Percentiles rank a stretch among this genome's conserved stretches.
Evolutionary conservation across 2,797 vertebrate species (phyloP).

Genomic region (Mormyrops boulengeri): DNA sequence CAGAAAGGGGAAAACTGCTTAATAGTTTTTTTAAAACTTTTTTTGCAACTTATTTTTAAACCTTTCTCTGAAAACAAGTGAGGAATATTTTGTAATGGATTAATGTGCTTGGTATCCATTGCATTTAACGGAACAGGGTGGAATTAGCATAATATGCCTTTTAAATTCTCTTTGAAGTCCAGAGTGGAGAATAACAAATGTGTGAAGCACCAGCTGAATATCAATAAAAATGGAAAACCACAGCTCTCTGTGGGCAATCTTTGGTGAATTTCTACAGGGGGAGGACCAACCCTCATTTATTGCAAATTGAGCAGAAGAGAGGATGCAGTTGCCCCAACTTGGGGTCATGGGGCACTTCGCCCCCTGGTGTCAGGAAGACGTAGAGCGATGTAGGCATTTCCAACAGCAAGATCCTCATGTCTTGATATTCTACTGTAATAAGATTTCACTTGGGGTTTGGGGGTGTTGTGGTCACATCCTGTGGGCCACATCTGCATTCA

Average conservation of each 20-base stretch:
- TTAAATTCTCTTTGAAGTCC: constrained; percentile 74
- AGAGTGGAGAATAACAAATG: constrained; percentile 69
- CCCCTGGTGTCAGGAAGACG: background rate
- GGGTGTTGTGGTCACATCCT: background rate
- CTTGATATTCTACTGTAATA: constrained; percentile 57
- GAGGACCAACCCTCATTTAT: constrained; percentile 23
- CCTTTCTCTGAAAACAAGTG: constrained; percentile 43
- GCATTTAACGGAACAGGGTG: constrained; percentile 50
- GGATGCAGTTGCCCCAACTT: background rate
- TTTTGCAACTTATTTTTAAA: constrained; percentile 16
- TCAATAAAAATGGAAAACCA: constrained; percentile 73
- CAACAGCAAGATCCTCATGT: background rate
- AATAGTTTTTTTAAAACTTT: background rate
- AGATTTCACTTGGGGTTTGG: constrained; percentile 53
- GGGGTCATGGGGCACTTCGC: background rate
- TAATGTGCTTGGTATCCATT: constrained; percentile 55
- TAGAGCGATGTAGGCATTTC: background rate
- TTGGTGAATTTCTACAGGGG: constrained; percentile 58
- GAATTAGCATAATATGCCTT: constrained; percentile 67
- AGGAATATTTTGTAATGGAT: constrained; percentile 59
- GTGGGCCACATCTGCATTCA: background rate
- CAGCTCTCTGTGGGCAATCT: constrained; percentile 64
- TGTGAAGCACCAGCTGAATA: constrained; percentile 68
- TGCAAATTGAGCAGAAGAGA: constrained; percentile 13
- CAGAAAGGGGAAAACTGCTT: background rate